phyloP scores from a whole-genome alignment of 2,797 vertebrate species.

The Psittacula derbiana region DNA sequence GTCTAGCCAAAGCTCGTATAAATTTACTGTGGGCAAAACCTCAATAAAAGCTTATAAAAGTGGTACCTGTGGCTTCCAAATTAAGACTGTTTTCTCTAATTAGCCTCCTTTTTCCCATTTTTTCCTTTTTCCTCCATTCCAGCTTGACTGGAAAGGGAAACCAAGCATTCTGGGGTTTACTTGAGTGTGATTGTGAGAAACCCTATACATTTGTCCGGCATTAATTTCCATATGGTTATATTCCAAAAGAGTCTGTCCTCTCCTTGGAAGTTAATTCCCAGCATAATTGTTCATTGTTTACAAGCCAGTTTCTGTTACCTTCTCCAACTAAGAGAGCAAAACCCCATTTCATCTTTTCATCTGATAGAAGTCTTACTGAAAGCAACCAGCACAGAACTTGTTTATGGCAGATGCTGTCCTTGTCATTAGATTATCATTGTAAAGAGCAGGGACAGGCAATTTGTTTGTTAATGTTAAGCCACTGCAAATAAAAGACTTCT shows the following conservation, averaged over 20 bases:
- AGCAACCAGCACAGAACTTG: not conserved
- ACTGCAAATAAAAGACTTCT: not conserved
- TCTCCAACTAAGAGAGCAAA: slow-evolving; percentile 2
- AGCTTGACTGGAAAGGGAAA: slow-evolving; percentile 12
- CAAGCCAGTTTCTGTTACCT: not conserved
- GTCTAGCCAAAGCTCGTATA: slow-evolving; percentile 38
- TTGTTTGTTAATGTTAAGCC: not conserved
- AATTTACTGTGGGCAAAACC: slow-evolving; percentile 57
- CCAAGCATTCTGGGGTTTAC: not conserved
- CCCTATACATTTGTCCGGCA: not conserved
- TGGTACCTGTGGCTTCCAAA: slow-evolving; percentile 70
- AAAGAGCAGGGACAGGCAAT: not conserved
- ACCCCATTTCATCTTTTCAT: not conserved
- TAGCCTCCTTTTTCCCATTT: slow-evolving; percentile 62
- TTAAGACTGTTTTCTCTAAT: slow-evolving; percentile 72
- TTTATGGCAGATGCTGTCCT: not conserved
- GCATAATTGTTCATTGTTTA: not conserved
- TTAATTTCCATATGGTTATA: not conserved
- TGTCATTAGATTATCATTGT: not conserved
- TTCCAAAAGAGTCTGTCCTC: not conserved
- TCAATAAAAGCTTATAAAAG: slow-evolving; percentile 72
- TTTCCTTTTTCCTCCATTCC: slow-evolving; percentile 27
- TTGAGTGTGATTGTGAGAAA: not conserved
- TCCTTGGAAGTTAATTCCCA: slow-evolving; percentile 27
- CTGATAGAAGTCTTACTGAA: slow-evolving; percentile 20